Conservation (phyloP, 1,140 invertebrate genomes). For the Diploscapter pachys region DNA sequence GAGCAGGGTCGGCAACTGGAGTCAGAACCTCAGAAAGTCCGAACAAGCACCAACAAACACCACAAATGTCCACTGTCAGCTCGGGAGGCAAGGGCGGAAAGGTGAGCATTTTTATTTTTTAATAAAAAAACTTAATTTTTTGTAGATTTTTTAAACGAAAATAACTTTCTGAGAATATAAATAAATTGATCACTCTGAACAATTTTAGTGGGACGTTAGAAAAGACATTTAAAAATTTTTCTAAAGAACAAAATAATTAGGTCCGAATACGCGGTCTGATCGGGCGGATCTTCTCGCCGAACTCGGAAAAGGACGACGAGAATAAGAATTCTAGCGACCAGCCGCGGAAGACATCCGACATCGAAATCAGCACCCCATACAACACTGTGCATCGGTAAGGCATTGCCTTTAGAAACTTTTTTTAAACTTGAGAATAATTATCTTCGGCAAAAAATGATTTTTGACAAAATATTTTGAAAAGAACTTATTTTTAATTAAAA, state of each 20-base stretch:
- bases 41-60: too few species aligned
- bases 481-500: background rate
- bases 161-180: background rate
- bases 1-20: too few species aligned
- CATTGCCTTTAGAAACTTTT: background rate
- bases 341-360: constrained; percentile 28
- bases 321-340: constrained; percentile 8
- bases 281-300: constrained; percentile 50
- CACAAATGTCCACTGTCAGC: too few species aligned
- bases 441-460: constrained; percentile 1
- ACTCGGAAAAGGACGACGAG: constrained; percentile 16
- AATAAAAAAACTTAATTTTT: background rate
- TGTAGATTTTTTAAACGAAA: constrained; percentile 9
- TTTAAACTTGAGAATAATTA: background rate
- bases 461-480: background rate
- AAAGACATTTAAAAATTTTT: background rate
- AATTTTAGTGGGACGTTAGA: too few species aligned
- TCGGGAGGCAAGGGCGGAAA: too few species aligned
- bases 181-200: too few species aligned
- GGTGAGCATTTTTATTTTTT: too few species aligned
- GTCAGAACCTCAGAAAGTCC: too few species aligned
- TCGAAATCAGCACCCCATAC: constrained; percentile 52
- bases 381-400: constrained; percentile 48
- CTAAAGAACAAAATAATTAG: constrained; percentile 13
- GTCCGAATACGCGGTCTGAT: constrained; percentile 48